Conservation (phyloP, 2,797 vertebrate genomes). For the Cygnus olor region DNA sequence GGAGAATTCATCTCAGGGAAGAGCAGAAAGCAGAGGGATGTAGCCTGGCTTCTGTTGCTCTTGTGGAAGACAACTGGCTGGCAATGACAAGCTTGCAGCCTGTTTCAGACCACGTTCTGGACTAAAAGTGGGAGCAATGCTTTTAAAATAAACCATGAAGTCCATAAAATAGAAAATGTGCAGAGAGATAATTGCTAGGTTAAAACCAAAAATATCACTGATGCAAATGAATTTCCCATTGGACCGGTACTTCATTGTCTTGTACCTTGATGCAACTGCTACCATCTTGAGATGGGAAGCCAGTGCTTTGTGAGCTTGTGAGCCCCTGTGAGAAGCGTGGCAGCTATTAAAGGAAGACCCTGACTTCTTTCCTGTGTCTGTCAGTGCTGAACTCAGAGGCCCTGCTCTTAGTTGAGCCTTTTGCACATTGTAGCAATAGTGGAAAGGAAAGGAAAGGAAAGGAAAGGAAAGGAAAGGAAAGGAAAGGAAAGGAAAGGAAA, state of each 20-base stretch:
- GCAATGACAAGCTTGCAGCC: background rate
- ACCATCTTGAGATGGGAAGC: background rate
- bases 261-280: background rate
- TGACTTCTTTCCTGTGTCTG: background rate
- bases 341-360: background rate
- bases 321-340: background rate
- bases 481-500: too few relatives aligned
- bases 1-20: background rate
- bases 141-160: background rate
- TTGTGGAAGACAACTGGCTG: background rate
- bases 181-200: background rate
- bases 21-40: background rate
- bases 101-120: background rate
- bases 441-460: background rate
- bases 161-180: background rate
- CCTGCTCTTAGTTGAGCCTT: accelerated
- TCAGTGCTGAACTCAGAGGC: background rate
- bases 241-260: background rate
- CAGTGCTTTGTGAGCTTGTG: background rate
- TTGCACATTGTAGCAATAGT: background rate
- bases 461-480: too few relatives aligned
- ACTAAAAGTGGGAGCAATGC: background rate
- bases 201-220: background rate
- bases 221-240: background rate
- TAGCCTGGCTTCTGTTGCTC: background rate